Conservation (phyloP, 1,140 invertebrate genomes). For the Colletes latitarsis region DNA sequence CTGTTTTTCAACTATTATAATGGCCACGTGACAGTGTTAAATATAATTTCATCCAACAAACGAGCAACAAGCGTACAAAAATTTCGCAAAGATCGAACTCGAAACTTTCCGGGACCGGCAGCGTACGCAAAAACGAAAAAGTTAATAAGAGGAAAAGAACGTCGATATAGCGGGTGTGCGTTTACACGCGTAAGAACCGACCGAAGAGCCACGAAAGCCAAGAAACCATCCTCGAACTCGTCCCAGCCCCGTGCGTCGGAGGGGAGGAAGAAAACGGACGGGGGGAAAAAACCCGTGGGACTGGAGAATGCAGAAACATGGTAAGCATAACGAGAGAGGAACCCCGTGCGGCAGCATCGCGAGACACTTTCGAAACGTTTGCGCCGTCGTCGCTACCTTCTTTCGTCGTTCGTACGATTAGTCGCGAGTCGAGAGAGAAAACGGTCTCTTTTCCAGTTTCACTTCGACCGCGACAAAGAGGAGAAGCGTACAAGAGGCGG, state of each 20-base stretch:
- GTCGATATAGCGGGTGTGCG: too few species aligned
- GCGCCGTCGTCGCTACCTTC: neutral
- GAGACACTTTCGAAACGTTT: slow-evolving; percentile 21
- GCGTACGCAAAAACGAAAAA: too few species aligned
- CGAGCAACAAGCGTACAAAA: too few species aligned
- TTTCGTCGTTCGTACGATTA: slow-evolving; percentile 3
- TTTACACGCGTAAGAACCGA: too few species aligned
- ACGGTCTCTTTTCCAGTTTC: slow-evolving; percentile 15
- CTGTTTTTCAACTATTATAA: too few species aligned
- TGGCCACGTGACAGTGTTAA: too few species aligned
- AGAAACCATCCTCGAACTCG: neutral
- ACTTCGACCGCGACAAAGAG: neutral
- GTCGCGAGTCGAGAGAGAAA: slow-evolving; percentile 5
- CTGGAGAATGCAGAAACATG: neutral
- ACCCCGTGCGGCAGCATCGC: slow-evolving; percentile 7
- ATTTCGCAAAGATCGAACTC: too few species aligned
- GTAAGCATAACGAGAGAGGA: neutral
- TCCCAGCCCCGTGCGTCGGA: too few species aligned
- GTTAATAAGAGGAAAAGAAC: too few species aligned
- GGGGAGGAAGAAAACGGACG: neutral
- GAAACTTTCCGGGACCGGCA: too few species aligned
- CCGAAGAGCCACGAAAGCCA: neutral
- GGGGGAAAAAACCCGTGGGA: neutral
- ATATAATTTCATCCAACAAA: too few species aligned
- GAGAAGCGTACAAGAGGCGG: too few species aligned